A percentile compares a stretch with the other conserved stretches of the same genome.
phyloP scores from a whole-genome alignment of 1,140 invertebrate genomes.

The Drosophila navojoa region DNA sequence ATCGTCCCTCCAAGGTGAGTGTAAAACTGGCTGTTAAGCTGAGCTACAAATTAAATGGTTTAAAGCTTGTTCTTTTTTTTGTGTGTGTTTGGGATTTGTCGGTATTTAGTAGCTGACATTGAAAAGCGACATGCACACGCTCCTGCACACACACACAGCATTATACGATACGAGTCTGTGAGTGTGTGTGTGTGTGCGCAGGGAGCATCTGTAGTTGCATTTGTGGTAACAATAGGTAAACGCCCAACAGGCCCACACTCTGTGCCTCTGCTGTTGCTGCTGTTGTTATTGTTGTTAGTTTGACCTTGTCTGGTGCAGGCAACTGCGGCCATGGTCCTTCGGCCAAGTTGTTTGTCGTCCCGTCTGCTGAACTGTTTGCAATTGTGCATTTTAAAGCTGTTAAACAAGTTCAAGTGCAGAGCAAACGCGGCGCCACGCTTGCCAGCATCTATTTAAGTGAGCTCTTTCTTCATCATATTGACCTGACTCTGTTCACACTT shows the following conservation, averaged over 20 bases:
- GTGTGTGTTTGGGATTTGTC: slow-evolving; percentile 14
- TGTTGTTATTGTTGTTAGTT: slow-evolving; percentile 11
- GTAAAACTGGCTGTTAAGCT: not conserved
- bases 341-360: slow-evolving; percentile 46
- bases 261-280: not conserved
- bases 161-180: not conserved
- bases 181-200: not conserved
- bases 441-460: not conserved
- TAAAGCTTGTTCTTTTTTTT: slow-evolving; percentile 44
- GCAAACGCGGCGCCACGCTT: not conserved
- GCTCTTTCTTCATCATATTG: not conserved
- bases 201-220: slow-evolving; percentile 30
- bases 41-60: slow-evolving; percentile 39
- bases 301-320: slow-evolving; percentile 50
- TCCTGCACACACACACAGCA: slow-evolving; percentile 7
- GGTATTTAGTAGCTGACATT: slow-evolving; percentile 66
- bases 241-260: slow-evolving; percentile 61
- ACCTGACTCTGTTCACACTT: slow-evolving; percentile 4
- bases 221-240: slow-evolving; percentile 62
- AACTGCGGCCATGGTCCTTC: slow-evolving; percentile 33
- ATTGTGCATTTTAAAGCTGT: slow-evolving; percentile 14
- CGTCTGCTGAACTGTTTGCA: slow-evolving; percentile 58
- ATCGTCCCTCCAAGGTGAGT: slow-evolving; percentile 86
- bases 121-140: slow-evolving; percentile 50
- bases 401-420: slow-evolving; percentile 6